Base-by-base conservation (phyloP, 2,113 vertebrate species). In the Scopus umbretta region DNA sequence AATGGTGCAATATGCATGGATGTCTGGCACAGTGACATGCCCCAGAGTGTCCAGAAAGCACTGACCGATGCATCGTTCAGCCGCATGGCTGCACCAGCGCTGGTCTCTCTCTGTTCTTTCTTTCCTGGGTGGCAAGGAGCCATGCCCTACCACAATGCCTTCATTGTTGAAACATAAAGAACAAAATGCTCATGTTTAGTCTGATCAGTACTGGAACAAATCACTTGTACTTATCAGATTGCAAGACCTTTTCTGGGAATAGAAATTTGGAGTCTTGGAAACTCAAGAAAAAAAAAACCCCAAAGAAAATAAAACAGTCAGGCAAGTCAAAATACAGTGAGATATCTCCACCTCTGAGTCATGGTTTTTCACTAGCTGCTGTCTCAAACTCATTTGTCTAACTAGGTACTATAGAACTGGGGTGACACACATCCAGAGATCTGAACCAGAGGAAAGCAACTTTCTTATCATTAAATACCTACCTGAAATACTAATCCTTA, bases 51-150 rank as follows among this genome's bases (percentile, higher is more conserved):
- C 66, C 3, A 0, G 76, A 22, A n/a, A 93, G 55, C 0, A 0
- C 16, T 0, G 1, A 72, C 21, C 0, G 1, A 55, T 0, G 1
- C 0, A 0, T n/a, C 68, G 16, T 59, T 79, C 73, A 32, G 38
- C 67, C 14, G 0, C 23, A 9, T 0, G 22, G 63, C 86, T 26
- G 63, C 65, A 27, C 50, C 2, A 0, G 45, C 2, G 0, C 90
- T 22, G 20, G 19, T 32, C 23, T 86, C 21, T 5, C 85, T 92
- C 88, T 80, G 83, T 89, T 91, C 74, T 75, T 88, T 63, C 91
- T 80, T 85, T 15, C 42, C 81, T 22, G 27, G 22, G 40, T 94
- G 96, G 94, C 96, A 95, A 63, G 16, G 21, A 88, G 90, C 94
- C 92, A 89, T 67, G 52, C 13, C 63, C 20, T 7, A 0, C 52